Percentiles rank a stretch among this genome's conserved stretches.
These are phyloP conservation scores for Laothoe populi DNA, from an alignment of 2,888 invertebrate genomes.

Conservation along the genomic window DNA sequence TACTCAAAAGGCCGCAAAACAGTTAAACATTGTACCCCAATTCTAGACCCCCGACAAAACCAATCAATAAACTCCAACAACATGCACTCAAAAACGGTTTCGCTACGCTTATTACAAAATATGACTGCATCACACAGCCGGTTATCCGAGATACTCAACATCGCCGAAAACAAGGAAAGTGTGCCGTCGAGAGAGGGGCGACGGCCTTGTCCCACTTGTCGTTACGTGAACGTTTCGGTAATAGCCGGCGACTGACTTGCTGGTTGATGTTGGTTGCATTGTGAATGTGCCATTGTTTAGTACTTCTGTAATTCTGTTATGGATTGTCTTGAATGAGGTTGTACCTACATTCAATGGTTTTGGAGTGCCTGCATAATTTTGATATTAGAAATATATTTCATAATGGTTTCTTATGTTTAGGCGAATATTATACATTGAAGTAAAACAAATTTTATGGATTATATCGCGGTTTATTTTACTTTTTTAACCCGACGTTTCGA, in stretches of 20 bases:
- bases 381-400: too few species aligned
- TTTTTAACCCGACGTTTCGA: too few species aligned
- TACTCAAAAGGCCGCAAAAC: too few species aligned
- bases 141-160: not conserved
- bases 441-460: too few species aligned
- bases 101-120: conserved; percentile 10
- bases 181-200: conserved; percentile 64
- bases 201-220: conserved; percentile 64
- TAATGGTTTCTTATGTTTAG: too few species aligned
- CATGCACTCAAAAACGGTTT: not conserved
- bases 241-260: conserved; percentile 22
- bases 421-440: too few species aligned
- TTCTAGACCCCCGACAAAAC: too few species aligned
- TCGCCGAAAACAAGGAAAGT: conserved; percentile 63
- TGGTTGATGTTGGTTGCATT: conserved; percentile 21
- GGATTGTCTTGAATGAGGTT: not conserved
- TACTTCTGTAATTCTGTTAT: not conserved
- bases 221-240: conserved; percentile 33
- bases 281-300: conserved; percentile 10
- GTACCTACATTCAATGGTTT: not conserved
- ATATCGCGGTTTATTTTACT: too few species aligned
- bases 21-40: too few species aligned
- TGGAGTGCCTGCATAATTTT: not conserved
- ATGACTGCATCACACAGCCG: not conserved
- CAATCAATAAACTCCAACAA: not conserved